These are phyloP conservation scores for Leptinotarsa juncta DNA, from an alignment of 2,888 invertebrate species.

Conservation along the genomic window DNA sequence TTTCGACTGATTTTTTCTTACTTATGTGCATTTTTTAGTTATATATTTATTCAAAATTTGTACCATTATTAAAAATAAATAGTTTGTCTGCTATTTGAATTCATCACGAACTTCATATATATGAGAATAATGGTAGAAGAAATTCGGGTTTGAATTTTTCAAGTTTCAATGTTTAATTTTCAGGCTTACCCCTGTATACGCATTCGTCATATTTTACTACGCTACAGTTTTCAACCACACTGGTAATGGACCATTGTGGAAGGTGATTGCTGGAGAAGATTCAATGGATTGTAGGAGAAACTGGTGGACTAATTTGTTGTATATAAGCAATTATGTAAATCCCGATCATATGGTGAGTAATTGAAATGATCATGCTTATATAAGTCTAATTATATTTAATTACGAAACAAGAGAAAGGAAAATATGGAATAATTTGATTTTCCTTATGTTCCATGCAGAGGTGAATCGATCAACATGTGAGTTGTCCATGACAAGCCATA, in stretches of 20 bases:
- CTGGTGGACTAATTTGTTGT: slow-evolving; percentile 75
- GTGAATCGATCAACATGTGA: background rate
- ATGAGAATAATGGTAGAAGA: background rate
- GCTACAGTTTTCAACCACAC: slow-evolving; percentile 69
- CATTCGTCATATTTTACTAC: slow-evolving; percentile 70
- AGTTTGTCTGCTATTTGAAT: background rate
- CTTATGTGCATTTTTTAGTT: no score
- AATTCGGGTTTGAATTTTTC: background rate
- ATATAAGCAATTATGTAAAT: slow-evolving; percentile 72
- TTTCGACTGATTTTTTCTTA: no score
- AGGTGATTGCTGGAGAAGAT: slow-evolving; percentile 67
- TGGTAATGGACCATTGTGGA: slow-evolving; percentile 74
- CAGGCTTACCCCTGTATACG: slow-evolving; percentile 68
- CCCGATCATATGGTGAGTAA: slow-evolving; percentile 70
- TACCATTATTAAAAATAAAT: background rate
- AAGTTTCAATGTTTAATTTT: slow-evolving; percentile 31
- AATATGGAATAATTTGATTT: slow-evolving; percentile 1
- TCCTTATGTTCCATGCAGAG: background rate
- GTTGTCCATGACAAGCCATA: no score
- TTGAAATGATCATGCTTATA: background rate
- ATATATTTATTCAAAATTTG: no score
- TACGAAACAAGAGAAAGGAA: slow-evolving; percentile 10
- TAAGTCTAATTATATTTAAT: slow-evolving; percentile 11
- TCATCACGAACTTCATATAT: no score
- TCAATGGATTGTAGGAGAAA: slow-evolving; percentile 69